Evolutionary conservation across 2,888 invertebrate species (phyloP).

Genomic region (Chouioia cunea): DNA sequence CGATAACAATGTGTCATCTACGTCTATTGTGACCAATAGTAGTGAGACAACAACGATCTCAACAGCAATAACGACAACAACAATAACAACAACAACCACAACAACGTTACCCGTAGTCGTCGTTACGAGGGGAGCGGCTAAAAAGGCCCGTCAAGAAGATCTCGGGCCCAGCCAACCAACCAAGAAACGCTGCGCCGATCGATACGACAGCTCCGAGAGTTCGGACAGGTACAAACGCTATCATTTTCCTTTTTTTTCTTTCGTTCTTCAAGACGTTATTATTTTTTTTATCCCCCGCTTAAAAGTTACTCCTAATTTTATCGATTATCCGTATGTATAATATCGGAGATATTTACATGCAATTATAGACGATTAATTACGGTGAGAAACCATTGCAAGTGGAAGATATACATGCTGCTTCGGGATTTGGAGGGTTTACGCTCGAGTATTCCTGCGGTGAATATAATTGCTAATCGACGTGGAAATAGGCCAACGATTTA

Average conservation of each 20-base stretch:
- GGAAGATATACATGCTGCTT: too few relatives aligned
- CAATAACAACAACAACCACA: conserved; percentile 15
- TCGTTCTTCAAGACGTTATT: background rate
- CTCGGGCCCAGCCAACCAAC: conserved; percentile 70
- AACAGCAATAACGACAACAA: background rate
- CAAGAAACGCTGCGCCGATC: conserved; percentile 89
- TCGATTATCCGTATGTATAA: too few relatives aligned
- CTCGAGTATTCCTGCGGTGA: too few relatives aligned
- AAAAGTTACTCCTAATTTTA: too few relatives aligned
- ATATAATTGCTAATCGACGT: too few relatives aligned
- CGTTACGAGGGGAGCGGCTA: conserved; percentile 40
- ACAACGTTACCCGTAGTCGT: conserved; percentile 30
- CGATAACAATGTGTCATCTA: background rate
- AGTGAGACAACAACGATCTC: conserved; percentile 2
- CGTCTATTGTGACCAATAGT: conserved; percentile 6
- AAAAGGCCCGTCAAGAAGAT: conserved; percentile 51
- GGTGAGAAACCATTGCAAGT: too few relatives aligned
- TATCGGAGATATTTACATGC: too few relatives aligned
- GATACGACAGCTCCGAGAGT: conserved; percentile 94
- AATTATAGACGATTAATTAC: too few relatives aligned
- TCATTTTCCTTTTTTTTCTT: conserved; percentile 17
- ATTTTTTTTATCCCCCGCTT: conserved; percentile 5
- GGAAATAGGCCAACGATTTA: too few relatives aligned
- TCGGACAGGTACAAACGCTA: conserved; percentile 82
- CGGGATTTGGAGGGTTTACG: too few relatives aligned